Conservation (phyloP, 2,113 vertebrate genomes). For the Diadophis punctatus region DNA sequence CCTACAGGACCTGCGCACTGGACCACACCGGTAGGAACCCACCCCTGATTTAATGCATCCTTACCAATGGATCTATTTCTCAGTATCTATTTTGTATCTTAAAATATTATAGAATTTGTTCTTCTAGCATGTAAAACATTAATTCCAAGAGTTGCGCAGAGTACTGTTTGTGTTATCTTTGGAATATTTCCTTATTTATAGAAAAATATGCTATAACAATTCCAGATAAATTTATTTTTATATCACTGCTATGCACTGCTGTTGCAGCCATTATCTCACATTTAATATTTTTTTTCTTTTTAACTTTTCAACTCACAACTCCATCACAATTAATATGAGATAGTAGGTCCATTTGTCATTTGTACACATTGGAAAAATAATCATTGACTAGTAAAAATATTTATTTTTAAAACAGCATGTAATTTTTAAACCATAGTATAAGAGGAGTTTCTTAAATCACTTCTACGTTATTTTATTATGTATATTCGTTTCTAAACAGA, state of each 20-base stretch:
- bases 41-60: not conserved
- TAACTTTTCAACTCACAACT: not conserved
- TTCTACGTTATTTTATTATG: not conserved
- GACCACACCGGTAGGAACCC: no score
- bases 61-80: not conserved
- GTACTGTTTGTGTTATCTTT: not conserved
- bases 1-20: no score
- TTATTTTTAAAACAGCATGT: slow-evolving; percentile 25
- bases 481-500: slow-evolving; percentile 13
- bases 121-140: not conserved
- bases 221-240: not conserved
- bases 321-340: not conserved
- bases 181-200: not conserved
- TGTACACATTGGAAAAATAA: not conserved
- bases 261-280: not conserved
- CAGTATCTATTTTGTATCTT: not conserved
- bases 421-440: slow-evolving; percentile 23
- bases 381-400: not conserved
- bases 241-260: not conserved
- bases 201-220: not conserved
- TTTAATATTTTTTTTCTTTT: not conserved
- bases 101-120: not conserved
- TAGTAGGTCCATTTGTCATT: slow-evolving; percentile 3
- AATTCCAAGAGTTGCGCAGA: not conserved
- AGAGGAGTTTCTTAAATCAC: slow-evolving; percentile 15